Evolutionary conservation across 2,888 invertebrate genomes (phyloP).

Genomic region (Caenorhabditis sp.): DNA sequence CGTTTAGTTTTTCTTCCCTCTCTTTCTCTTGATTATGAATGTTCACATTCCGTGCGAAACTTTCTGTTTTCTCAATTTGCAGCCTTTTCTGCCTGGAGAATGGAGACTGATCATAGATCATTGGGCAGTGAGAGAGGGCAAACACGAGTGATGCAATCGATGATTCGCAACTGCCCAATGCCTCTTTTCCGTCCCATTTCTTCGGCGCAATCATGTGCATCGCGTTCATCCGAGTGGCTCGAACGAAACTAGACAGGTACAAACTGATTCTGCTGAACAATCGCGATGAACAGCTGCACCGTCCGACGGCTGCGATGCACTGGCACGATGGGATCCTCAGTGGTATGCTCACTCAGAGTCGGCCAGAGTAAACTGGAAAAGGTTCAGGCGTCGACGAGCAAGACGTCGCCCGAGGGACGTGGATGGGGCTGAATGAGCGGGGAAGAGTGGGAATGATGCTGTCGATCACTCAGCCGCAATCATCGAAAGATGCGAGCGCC

Average conservation of each 20-base stretch:
- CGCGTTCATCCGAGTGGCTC: slow-evolving; percentile 48
- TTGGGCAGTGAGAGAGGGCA: too few species aligned
- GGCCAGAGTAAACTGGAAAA: too few species aligned
- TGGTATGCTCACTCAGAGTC: slow-evolving; percentile 51
- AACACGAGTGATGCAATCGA: too few species aligned
- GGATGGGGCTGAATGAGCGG: slow-evolving; percentile 67
- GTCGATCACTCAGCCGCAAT: slow-evolving; percentile 66
- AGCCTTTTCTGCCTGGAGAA: too few species aligned
- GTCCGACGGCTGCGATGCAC: slow-evolving; percentile 61
- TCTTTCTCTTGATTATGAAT: too few species aligned
- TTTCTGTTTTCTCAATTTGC: too few species aligned
- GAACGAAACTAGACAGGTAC: slow-evolving; percentile 41
- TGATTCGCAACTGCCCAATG: too few species aligned
- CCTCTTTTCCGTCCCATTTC: not conserved
- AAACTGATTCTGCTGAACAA: slow-evolving; percentile 70
- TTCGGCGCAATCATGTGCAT: slow-evolving; percentile 47
- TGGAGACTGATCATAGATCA: too few species aligned
- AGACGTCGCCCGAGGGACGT: slow-evolving; percentile 70
- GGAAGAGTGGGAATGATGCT: slow-evolving; percentile 67
- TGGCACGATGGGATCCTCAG: slow-evolving; percentile 71
- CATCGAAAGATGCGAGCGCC: slow-evolving; percentile 50
- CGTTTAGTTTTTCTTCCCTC: too few species aligned
- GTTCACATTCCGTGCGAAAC: too few species aligned
- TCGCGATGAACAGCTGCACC: slow-evolving; percentile 68
- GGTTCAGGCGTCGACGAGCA: slow-evolving; percentile 67